Base-by-base conservation (phyloP, 2,797 vertebrate genomes). In the Cirrhinus molitorella region DNA sequence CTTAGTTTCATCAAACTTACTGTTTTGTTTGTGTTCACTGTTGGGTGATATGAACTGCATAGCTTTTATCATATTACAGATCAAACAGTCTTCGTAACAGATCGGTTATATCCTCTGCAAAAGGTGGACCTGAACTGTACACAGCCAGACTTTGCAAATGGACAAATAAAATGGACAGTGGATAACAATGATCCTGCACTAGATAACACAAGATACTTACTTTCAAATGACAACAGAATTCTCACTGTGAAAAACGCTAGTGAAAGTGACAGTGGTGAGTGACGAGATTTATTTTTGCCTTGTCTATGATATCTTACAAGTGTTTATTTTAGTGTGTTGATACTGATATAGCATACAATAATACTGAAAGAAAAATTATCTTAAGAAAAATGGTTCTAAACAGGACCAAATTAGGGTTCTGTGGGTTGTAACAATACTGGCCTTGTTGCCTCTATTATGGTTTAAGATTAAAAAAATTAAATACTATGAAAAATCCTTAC, bases 191-290 rank as follows among this genome's bases (percentile, higher is more conserved):
- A 83, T 37, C 12, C 6, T 4, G 11, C 23, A 13, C 10, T 6
- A 37, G 21, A 59, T 3, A 19, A 31, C 3, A 0, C 0, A 47
- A 88, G 88, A 66, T 63, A 87, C n/a, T 3, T 0, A 1, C 31
- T 87, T 47, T 12, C 25, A 12, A 10, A 0, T 0, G 7, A 0
- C 3, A 11, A 0, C 0, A 90, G 84, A 1, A 16, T 0, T 1
- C 89, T 95, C 43, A 85, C 1, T 66, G 3, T 94, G 3, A 40
- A 1, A 0, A 88, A 66, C 0, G 59, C 90, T 10, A 79, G 83
- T 40, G 6, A 19, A 40, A 34, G 31, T 8, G 92, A 95, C 83
- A 79, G 3, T 7, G 94, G 94, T 95, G 74, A 92, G 92, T 90
- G 11, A 3, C 10, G 10, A 0, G 7, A 2, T 51, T 34, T 53